Conservation (phyloP, 2,888 invertebrate genomes). For the Spodoptera exigua region DNA sequence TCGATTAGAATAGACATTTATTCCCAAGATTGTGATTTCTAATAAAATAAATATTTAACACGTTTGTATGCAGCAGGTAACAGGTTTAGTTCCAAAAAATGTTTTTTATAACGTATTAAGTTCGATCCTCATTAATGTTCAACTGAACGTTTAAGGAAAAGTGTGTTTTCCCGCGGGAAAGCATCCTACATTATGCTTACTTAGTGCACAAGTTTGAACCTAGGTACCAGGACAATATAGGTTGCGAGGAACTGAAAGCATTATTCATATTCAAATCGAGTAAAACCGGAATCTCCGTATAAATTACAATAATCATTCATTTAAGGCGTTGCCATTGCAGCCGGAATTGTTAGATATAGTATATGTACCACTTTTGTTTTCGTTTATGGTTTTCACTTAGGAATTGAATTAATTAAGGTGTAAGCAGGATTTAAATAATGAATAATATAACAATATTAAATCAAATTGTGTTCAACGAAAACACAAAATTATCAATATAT, state of each 20-base stretch:
- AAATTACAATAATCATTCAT: conserved; percentile 14
- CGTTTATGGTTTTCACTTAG: too few relatives aligned
- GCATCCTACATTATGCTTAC: not conserved
- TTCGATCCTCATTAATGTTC: too few relatives aligned
- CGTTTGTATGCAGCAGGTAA: too few relatives aligned
- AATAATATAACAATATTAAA: too few relatives aligned
- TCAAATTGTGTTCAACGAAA: too few relatives aligned
- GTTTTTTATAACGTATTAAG: too few relatives aligned
- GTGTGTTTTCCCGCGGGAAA: conserved; percentile 2
- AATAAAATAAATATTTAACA: too few relatives aligned
- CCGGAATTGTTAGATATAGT: conserved; percentile 9
- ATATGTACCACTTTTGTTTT: conserved; percentile 11
- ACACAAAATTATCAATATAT: not conserved
- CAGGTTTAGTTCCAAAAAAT: too few relatives aligned
- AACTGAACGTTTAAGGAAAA: not conserved
- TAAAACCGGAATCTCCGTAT: conserved; percentile 23
- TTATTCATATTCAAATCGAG: conserved; percentile 15
- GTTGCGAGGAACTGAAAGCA: conserved; percentile 11
- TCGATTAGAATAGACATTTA: too few relatives aligned
- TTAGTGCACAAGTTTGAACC: conserved; percentile 22
- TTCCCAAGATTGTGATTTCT: too few relatives aligned
- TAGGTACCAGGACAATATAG: conserved; percentile 43
- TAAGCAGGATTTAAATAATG: too few relatives aligned
- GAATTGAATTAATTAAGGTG: too few relatives aligned
- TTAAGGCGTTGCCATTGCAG: conserved; percentile 6